A percentile compares a stretch with the other conserved stretches of the same genome.
Evolutionary conservation across 2,797 vertebrate species (phyloP).

Genomic region (Acrossocheilus wenchowensis): DNA sequence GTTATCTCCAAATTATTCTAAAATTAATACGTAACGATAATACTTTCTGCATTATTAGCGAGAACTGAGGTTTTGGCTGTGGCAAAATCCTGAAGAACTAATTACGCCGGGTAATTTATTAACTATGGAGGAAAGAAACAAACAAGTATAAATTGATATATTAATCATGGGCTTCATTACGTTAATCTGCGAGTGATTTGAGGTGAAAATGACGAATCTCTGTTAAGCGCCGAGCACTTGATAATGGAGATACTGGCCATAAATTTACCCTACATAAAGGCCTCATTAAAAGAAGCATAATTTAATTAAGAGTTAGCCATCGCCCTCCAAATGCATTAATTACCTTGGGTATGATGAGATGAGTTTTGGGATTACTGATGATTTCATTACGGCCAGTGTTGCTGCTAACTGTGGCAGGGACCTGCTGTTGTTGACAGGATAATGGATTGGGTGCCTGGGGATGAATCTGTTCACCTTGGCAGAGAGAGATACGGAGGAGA

Average conservation of each 20-base stretch:
- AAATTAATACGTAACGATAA: conserved; percentile 87
- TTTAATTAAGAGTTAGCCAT: conserved; percentile 94
- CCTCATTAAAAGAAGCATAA: conserved; percentile 96
- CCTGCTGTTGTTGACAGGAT: conserved; percentile 86
- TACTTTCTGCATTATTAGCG: conserved; percentile 82
- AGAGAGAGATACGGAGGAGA: conserved; percentile 71
- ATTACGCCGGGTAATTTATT: conserved; percentile 92
- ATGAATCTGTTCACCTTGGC: conserved; percentile 91
- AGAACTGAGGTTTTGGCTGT: conserved; percentile 74
- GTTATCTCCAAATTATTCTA: conserved; percentile 87
- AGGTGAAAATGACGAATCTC: conserved; percentile 93
- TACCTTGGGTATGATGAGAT: conserved; percentile 98
- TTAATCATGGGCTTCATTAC: conserved; percentile 92
- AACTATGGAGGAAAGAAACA: conserved; percentile 89
- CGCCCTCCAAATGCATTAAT: conserved; percentile 97
- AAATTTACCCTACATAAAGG: conserved; percentile 93
- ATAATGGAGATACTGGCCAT: conserved; percentile 97
- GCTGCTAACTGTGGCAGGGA: conserved; percentile 83
- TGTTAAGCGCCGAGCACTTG: conserved; percentile 85
- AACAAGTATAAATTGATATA: conserved; percentile 96
- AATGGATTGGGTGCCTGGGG: conserved; percentile 87
- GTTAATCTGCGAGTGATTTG: conserved; percentile 87
- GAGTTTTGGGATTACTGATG: conserved; percentile 90
- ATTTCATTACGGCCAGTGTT: conserved; percentile 93
- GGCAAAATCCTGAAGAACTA: conserved; percentile 79